phyloP scores from a whole-genome alignment of 2,888 invertebrate genomes.

The Thymelicus sylvestris region DNA sequence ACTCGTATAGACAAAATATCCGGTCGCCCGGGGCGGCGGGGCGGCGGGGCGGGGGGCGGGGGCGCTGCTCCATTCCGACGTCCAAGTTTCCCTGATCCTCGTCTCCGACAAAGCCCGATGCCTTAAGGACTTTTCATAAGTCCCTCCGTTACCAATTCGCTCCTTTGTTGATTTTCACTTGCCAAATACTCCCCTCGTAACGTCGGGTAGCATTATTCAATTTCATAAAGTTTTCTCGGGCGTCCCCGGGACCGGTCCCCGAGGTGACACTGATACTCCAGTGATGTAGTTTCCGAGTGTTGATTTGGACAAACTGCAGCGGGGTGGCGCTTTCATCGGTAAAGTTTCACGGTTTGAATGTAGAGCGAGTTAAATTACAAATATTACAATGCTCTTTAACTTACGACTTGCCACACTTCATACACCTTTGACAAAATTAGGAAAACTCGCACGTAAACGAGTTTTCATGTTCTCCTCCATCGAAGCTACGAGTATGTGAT shows the following conservation, averaged over 20 bases:
- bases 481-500: not conserved
- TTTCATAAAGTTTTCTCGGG: constrained; percentile 16
- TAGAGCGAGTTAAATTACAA: constrained; percentile 2
- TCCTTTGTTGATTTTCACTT: constrained; percentile 33
- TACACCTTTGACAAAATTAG: not conserved
- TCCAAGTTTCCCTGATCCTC: constrained; percentile 18
- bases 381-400: not conserved
- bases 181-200: constrained; percentile 19
- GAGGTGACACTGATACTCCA: not conserved
- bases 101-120: constrained; percentile 27
- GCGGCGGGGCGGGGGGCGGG: not conserved
- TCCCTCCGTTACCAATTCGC: constrained; percentile 21
- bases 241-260: not conserved
- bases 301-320: not conserved
- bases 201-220: constrained; percentile 16
- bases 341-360: constrained; percentile 2
- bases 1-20: constrained; percentile 2
- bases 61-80: constrained; percentile 4
- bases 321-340: not conserved
- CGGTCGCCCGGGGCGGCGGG: not conserved
- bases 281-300: constrained; percentile 2
- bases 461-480: not conserved
- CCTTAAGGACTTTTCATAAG: constrained; percentile 29
- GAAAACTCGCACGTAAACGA: not conserved
- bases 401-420: not conserved